These are phyloP conservation scores for Ploceus nigricollis DNA, from an alignment of 2,113 vertebrate species.

Conservation along the genomic window DNA sequence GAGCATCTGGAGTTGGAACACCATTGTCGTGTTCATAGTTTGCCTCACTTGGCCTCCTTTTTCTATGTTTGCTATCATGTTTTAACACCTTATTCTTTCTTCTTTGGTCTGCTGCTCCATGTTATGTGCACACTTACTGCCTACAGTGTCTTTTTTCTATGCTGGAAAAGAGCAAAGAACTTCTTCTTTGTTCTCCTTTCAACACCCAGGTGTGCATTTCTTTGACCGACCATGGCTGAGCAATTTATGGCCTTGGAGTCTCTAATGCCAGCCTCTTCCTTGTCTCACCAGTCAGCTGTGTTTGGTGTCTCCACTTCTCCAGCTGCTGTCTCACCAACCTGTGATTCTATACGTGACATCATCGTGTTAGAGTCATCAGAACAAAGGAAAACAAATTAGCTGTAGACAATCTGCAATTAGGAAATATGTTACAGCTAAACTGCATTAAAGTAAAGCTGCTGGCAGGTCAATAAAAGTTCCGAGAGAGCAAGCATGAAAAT, in stretches of 20 bases:
- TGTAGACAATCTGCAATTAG: background rate
- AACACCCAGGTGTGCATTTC: background rate
- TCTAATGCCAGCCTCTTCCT: background rate
- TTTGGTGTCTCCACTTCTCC: background rate
- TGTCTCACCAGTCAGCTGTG: background rate
- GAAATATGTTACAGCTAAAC: background rate
- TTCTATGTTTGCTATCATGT: background rate
- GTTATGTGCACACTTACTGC: background rate
- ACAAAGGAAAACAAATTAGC: background rate
- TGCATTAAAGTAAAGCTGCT: background rate
- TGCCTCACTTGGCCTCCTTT: background rate
- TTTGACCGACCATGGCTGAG: background rate
- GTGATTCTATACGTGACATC: background rate
- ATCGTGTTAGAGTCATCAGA: background rate
- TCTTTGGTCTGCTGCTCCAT: background rate
- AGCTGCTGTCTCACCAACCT: background rate
- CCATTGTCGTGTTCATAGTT: rapidly evolving
- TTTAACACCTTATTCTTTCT: background rate
- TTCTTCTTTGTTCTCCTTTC: background rate
- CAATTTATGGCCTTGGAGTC: background rate
- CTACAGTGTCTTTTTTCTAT: rapidly evolving
- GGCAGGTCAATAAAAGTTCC: background rate
- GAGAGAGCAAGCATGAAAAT: background rate
- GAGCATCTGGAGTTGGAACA: background rate
- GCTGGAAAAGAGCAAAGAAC: too few relatives aligned